Evolutionary conservation across 2,888 invertebrate genomes (phyloP).

Genomic region (Lasioglossum leucozonium): DNA sequence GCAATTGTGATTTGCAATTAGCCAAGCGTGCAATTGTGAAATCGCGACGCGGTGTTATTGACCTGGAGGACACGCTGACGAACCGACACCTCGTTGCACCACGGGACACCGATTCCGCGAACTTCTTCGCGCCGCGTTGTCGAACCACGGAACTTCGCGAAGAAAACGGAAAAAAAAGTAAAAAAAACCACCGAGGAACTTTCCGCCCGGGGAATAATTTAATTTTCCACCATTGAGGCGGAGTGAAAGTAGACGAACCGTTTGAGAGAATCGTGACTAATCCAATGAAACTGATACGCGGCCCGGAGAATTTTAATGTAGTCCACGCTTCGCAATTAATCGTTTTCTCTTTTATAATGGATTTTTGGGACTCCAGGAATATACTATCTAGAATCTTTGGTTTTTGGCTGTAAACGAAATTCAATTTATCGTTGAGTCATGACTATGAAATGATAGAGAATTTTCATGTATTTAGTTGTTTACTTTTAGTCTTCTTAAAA

Average conservation of each 20-base stretch:
- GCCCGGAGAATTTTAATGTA: background rate
- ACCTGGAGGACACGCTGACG: conserved; percentile 74
- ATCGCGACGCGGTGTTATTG: conserved; percentile 80
- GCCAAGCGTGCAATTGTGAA: conserved; percentile 82
- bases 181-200: background rate
- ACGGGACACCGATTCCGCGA: conserved; percentile 47
- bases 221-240: background rate
- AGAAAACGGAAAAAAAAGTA: background rate
- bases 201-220: background rate
- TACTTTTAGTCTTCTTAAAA: too few relatives aligned
- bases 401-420: too few relatives aligned
- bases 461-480: too few relatives aligned
- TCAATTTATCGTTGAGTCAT: background rate
- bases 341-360: background rate
- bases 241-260: background rate
- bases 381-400: too few relatives aligned
- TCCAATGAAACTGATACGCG: background rate
- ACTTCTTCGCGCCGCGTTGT: background rate
- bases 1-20: conserved; percentile 80
- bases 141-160: background rate
- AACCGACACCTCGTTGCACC: conserved; percentile 54
- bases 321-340: background rate
- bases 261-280: background rate
- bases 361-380: too few relatives aligned
- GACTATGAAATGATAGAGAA: background rate